phyloP scores from a whole-genome alignment of 2,797 vertebrate genomes.

The Vultur gryphus region DNA sequence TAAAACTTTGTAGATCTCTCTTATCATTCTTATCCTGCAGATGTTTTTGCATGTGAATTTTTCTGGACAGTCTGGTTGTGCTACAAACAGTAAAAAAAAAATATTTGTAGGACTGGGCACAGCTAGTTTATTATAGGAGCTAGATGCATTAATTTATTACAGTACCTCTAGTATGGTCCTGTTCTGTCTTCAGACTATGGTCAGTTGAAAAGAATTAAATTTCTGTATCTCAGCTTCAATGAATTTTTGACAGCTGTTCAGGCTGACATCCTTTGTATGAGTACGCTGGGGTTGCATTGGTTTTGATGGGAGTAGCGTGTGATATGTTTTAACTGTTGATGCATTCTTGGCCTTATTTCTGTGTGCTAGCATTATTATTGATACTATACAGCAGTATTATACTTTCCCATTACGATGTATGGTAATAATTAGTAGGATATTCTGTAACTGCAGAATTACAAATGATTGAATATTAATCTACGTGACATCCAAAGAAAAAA shows the following conservation, averaged over 20 bases:
- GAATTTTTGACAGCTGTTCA: not conserved
- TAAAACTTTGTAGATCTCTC: not conserved
- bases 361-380: not conserved
- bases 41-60: not conserved
- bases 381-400: not conserved
- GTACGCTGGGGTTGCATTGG: not conserved
- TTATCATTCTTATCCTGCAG: not conserved
- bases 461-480: not conserved
- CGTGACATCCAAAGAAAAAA: not conserved
- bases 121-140: not conserved
- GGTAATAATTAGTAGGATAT: not conserved
- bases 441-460: not conserved
- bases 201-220: not conserved
- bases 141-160: not conserved
- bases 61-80: not conserved
- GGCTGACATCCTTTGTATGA: not conserved
- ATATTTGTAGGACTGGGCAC: not conserved
- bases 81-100: not conserved
- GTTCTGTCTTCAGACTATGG: not conserved
- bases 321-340: not conserved
- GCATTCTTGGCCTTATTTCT: not conserved
- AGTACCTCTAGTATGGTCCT: not conserved
- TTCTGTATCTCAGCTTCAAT: not conserved
- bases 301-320: not conserved
- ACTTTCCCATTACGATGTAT: not conserved